Percentiles rank a stretch among this genome's conserved stretches.
phyloP scores from a whole-genome alignment of 2,113 vertebrate genomes.

The Tiliqua scincoides region DNA sequence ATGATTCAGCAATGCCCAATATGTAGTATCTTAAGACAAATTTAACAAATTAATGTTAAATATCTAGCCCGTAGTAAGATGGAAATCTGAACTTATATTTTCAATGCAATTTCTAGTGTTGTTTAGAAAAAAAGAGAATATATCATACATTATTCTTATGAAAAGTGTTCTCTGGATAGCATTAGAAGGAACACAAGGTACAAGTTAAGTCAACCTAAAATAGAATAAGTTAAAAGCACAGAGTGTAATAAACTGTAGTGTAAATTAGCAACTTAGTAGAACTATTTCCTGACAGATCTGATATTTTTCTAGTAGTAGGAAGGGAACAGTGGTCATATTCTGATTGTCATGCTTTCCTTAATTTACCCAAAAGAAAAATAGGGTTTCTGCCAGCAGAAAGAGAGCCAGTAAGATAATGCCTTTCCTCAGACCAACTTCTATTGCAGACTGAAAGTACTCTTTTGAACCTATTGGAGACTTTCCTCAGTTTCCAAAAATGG shows the following conservation, averaged over 20 bases:
- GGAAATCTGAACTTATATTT: neutral
- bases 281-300: neutral
- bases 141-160: neutral
- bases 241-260: neutral
- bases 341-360: slow-evolving; percentile 2
- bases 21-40: neutral
- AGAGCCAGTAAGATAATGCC: slow-evolving; percentile 9
- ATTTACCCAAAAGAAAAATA: neutral
- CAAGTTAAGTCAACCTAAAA: neutral
- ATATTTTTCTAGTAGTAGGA: neutral
- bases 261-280: neutral
- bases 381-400: neutral
- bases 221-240: neutral
- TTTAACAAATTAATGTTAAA: slow-evolving; percentile 12
- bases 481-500: neutral
- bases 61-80: neutral
- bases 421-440: neutral
- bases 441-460: neutral
- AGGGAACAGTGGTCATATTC: neutral
- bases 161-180: neutral
- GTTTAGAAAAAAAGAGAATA: neutral
- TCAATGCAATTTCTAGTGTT: slow-evolving; percentile 6
- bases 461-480: neutral
- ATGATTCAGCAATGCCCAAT: neutral
- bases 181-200: neutral